phyloP scores from a whole-genome alignment of 2,797 vertebrate genomes.

The Chiroxiphia lanceolata region DNA sequence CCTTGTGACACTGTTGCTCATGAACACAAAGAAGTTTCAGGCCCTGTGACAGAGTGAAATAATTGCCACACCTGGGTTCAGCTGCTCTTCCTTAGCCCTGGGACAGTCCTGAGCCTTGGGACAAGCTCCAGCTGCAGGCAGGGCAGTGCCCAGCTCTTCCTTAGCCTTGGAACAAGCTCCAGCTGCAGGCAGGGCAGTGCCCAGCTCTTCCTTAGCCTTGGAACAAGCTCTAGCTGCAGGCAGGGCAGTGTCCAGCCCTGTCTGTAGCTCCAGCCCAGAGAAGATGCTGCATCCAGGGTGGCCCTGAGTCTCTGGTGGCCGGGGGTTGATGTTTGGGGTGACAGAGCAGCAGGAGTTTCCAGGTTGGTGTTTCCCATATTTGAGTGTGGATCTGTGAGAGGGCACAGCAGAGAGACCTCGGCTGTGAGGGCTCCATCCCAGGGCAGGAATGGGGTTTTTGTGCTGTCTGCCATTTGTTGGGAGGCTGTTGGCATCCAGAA shows the following conservation, averaged over 20 bases:
- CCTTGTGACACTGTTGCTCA: background rate
- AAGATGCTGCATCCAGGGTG: accelerated
- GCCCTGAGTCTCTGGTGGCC: background rate
- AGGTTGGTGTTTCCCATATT: accelerated
- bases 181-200: no score
- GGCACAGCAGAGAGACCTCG: accelerated
- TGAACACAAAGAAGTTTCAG: background rate
- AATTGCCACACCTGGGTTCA: background rate
- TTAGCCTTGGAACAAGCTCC: no score
- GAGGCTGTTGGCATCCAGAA: background rate
- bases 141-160: background rate
- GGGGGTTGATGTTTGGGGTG: background rate
- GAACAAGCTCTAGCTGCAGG: background rate
- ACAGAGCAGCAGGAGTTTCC: background rate
- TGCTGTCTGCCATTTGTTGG: background rate
- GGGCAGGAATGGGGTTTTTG: background rate
- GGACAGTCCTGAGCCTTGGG: background rate
- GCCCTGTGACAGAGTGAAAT: background rate
- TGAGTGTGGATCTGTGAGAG: background rate
- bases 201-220: no score
- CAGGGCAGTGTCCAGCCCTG: background rate
- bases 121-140: background rate
- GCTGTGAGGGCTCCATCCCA: background rate
- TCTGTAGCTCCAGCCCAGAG: background rate
- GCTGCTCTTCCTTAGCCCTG: no score